Percentiles rank a stretch among this genome's conserved stretches.
Evolutionary conservation across 1,140 invertebrate genomes (phyloP).

Genomic region (Eriocheir sinensis): DNA sequence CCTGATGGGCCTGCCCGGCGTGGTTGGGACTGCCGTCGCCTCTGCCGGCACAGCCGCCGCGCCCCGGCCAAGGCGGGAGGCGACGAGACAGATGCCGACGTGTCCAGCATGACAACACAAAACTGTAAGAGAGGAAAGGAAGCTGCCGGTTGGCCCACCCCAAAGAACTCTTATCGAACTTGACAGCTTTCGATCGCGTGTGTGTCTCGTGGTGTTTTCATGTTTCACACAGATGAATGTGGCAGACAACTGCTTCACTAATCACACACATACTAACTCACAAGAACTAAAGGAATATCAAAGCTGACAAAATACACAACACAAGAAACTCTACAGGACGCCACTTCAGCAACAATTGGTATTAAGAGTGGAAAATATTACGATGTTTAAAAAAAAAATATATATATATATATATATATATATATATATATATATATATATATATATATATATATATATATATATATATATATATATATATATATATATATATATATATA

Average conservation of each 20-base stretch:
- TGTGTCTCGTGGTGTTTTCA: background rate
- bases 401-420: background rate
- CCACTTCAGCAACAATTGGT: too few relatives aligned
- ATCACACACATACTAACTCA: background rate
- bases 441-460: too few relatives aligned
- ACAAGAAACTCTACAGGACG: too few relatives aligned
- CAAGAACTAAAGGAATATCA: background rate
- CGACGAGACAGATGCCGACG: background rate
- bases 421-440: background rate
- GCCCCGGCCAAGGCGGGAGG: background rate
- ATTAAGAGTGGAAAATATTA: background rate
- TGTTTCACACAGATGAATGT: background rate
- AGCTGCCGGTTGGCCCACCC: background rate
- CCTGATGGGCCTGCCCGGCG: background rate
- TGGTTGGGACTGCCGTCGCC: background rate
- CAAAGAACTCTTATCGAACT: background rate
- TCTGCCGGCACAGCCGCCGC: background rate
- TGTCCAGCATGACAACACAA: constrained; percentile 15
- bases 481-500: constrained; percentile 28
- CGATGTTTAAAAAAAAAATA: background rate
- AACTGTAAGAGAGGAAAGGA: constrained; percentile 16
- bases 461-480: constrained; percentile 26
- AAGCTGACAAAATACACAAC: background rate
- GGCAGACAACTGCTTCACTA: background rate
- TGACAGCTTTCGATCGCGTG: background rate